Conservation (phyloP, 2,888 invertebrate species). For the Drosophila prolongata region DNA sequence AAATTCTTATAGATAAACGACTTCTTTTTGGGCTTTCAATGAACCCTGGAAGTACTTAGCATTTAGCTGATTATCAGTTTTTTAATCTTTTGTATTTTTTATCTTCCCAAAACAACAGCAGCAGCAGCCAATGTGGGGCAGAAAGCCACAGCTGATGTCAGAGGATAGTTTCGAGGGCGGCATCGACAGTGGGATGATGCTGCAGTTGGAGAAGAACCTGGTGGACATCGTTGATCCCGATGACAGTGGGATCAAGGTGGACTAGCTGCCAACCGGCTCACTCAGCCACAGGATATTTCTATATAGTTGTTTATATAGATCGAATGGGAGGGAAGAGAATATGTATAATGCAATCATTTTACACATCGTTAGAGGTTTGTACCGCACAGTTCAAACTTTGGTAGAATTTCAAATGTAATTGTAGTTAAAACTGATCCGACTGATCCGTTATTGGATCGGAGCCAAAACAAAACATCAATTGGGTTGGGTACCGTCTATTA, state of each 20-base stretch:
- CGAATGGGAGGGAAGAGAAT: slow-evolving; percentile 15
- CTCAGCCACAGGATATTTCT: slow-evolving; percentile 27
- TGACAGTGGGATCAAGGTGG: slow-evolving; percentile 81
- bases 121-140: slow-evolving; percentile 43
- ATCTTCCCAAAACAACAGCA: slow-evolving; percentile 28
- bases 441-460: slow-evolving; percentile 65
- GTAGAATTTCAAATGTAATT: slow-evolving; percentile 56
- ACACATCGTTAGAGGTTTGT: slow-evolving; percentile 69
- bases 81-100: not conserved
- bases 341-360: slow-evolving; percentile 53
- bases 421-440: slow-evolving; percentile 55
- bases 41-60: no score
- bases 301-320: slow-evolving; percentile 38
- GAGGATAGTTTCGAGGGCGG: slow-evolving; percentile 77
- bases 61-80: not conserved
- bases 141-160: slow-evolving; percentile 60
- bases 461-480: slow-evolving; percentile 45
- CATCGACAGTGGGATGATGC: slow-evolving; percentile 88
- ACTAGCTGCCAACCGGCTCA: slow-evolving; percentile 46
- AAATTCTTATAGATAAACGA: not conserved
- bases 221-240: slow-evolving; percentile 84
- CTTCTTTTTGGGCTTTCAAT: not conserved
- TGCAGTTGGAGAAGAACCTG: slow-evolving; percentile 88
- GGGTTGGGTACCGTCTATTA: slow-evolving; percentile 66
- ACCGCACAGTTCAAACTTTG: slow-evolving; percentile 67